phyloP scores from a whole-genome alignment of 1,140 invertebrate genomes.

The Oedothorax gibbosus region DNA sequence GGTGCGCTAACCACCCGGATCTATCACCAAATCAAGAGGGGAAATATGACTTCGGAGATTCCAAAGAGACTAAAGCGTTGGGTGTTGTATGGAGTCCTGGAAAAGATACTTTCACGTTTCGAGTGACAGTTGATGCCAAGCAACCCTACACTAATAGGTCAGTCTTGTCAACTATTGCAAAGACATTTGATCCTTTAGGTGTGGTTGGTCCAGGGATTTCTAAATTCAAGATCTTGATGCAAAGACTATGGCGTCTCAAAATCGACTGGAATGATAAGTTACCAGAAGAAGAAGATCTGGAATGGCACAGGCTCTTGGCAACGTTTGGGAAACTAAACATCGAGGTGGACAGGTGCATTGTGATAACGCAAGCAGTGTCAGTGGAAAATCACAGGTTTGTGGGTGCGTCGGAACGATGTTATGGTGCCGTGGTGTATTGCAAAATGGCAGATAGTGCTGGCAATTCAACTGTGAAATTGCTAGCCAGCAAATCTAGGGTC shows the following conservation, averaged over 20 bases:
- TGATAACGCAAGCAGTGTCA: background rate
- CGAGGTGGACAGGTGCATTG: conserved; percentile 32
- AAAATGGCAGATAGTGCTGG: background rate
- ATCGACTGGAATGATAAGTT: conserved; percentile 5
- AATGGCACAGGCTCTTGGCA: background rate
- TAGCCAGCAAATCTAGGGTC: background rate
- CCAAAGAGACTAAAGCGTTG: conserved; percentile 20
- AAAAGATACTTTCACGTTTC: conserved; percentile 12
- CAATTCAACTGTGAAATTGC: background rate
- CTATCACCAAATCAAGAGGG: background rate
- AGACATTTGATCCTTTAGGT: conserved; percentile 70
- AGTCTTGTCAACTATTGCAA: conserved; percentile 51
- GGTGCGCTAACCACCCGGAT: background rate
- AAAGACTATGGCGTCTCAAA: conserved; percentile 54
- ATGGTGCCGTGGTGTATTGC: conserved; percentile 67
- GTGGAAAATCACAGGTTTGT: conserved; percentile 67
- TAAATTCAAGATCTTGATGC: conserved; percentile 68
- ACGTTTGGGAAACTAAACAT: background rate
- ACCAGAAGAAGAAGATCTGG: background rate
- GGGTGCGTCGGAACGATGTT: conserved; percentile 67
- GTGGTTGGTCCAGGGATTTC: conserved; percentile 67
- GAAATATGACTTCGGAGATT: background rate
- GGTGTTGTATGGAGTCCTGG: background rate
- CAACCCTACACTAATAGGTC: background rate
- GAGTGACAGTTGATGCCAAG: background rate